Evolutionary conservation across 2,888 invertebrate species (phyloP), one percentile per base, ranked within the genome.

Genomic region (Gortyna flavago): DNA sequence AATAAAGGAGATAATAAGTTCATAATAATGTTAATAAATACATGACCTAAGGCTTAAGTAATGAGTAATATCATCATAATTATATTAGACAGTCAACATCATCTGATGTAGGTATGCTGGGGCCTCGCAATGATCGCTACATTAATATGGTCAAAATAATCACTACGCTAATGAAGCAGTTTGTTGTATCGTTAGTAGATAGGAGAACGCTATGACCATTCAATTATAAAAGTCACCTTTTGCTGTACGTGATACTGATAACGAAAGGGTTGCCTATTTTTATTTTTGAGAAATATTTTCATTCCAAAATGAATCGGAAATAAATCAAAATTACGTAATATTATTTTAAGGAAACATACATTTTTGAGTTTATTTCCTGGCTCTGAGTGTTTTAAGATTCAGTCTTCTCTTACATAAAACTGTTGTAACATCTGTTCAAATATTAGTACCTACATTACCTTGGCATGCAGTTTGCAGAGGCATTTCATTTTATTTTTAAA

Each of bases 341-440:
- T 79, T 70, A n/a, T 74, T 81, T 75, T 29, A 57, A 79, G 75
- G 68, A 79, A 83, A 74, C 62, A 75, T 81, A 81, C 41, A 80
- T 79, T 77, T 72, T 72, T 74, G 59, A 73, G 64, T 76, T 75
- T 35, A 71, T 41, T 77, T 75, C 66, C 70, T 83, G 80, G 73
- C 57, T 80, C n/a, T 80, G n/a, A 67, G 72, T 80, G 32, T 44
- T 75, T 77, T 57, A 75, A 77, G 61, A 78, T 71, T 70, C 76
- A 66, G 68, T 78, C 44, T 76, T 72, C n/a, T 73, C 51, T 87
- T 83, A 80, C 57, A 72, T 81, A 85, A 85, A 38, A 32, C 13
- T 62, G 35, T 62, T 67, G 67, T 75, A 67, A 65, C 74, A 81
- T 75, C 70, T 86, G 64, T 74, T n/a, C 57, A 87, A 87, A 87